Base-by-base conservation (phyloP, 2,797 vertebrate species). In the Vespertilio murinus region DNA sequence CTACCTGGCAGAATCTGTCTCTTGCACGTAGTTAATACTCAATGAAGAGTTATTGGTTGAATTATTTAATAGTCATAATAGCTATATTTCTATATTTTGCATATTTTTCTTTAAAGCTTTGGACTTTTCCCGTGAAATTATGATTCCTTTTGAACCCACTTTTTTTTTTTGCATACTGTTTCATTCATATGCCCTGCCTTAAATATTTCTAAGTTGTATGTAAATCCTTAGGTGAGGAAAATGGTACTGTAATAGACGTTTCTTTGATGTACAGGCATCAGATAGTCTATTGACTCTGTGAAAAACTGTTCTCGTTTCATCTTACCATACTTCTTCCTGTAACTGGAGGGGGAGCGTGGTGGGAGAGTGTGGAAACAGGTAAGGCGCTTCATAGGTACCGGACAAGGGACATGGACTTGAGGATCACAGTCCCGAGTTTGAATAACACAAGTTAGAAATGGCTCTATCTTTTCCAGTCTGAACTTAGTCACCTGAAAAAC, bases 191-290 rank as follows among this genome's bases (percentile, higher is more conserved):
- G 20, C 56, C 47, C 25, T 69, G n/a, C 20, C 28, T 65, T 92
- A 90, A 86, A 45, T 71, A 77, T 70, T 77, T 93, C 52, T 90
- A 49, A 82, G 25, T 59, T 95, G 35, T 45, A 16, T 84, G 20
- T 80, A 84, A 95, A 73, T 70, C 69, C 20, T 85, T 75, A 93
- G 38, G 20, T 93, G 59, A 49, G 61, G 38, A 84, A 85, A 83
- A 17, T 59, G 49, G 42, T 74, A 28, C 38, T 77, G 3, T 89
- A 47, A 61, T 90, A 47, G 42, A 56, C 14, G 14, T 82, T 92
- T 89, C 64, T 83, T 74, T 73, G 59, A 61, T 91, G 33, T 80
- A 70, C 93, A 87, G 87, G 28, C 49, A 78, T 83, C 56, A 33
- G 74, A 59, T 71, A 40, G 28, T 61, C 11, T 65, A 4, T 56